These are phyloP conservation scores for Masticophis lateralis DNA, from an alignment of 2,797 vertebrate species.

Conservation along the genomic window DNA sequence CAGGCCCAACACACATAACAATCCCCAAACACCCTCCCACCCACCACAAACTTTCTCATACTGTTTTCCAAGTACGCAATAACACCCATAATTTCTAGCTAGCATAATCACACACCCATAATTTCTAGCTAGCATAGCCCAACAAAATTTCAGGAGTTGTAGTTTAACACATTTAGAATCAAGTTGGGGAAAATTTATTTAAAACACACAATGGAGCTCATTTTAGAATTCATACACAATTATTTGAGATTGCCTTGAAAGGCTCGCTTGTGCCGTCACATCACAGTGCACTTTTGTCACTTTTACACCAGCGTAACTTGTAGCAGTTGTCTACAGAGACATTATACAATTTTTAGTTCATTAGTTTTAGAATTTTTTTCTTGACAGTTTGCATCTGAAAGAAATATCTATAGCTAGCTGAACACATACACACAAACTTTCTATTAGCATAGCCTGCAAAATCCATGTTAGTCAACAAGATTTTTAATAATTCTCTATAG, in stretches of 20 bases:
- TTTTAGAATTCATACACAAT: neutral
- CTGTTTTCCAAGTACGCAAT: neutral
- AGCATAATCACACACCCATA: neutral
- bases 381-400: neutral
- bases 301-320: neutral
- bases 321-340: neutral
- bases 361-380: neutral
- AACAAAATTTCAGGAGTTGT: neutral
- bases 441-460: neutral
- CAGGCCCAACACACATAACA: too few species aligned
- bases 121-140: neutral
- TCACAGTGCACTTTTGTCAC: neutral
- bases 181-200: neutral
- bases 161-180: neutral
- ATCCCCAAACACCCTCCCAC: too few species aligned
- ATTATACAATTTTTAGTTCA: neutral
- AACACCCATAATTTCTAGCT: too few species aligned
- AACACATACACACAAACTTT: neutral
- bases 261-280: neutral
- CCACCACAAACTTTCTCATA: neutral
- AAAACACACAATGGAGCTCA: neutral
- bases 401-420: neutral
- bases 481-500: neutral
- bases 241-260: neutral
- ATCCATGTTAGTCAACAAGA: neutral